Evolutionary conservation across 92 coral and sea anemone genomes (phyloP), one percentile per base, ranked within the genome.

Genomic region (Porites rus): DNA sequence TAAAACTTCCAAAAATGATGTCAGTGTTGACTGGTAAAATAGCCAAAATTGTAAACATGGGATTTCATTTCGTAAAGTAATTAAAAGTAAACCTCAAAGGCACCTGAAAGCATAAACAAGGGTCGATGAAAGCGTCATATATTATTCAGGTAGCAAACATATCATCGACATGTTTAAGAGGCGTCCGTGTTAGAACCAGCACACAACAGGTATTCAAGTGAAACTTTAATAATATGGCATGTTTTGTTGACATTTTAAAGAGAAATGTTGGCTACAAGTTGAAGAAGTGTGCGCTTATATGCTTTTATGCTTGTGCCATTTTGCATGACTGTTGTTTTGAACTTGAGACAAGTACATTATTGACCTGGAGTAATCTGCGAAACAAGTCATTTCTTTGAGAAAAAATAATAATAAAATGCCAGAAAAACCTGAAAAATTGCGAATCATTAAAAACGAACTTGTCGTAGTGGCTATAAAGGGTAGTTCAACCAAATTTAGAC

Each of bases 171-270:
- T 20, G 79, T 75, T 75, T 75, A 11, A 51, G 79, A 65, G 17
- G 69, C 58, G 68, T 76, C 53, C 61, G 14, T 58, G 67, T 65
- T 21, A 14, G 3, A 21, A 74, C 63, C 25, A 7, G 16, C 38
- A 76, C 14, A 76, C 68, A 76, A 59, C 80, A 76, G 69, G 80
- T 76, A 76, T 20, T 74, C 78, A 19, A 51, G 78, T 74, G 51
- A 74, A 74, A 74, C n/a, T 10, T 74, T 74, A 74, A 74, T 74
- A 56, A 74, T 11, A 21, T 8, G 4, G 28, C 28, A 17, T 8
- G 7, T 12, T 43, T 53, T 75, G 65, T 75, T 75, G 79, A 75
- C 66, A 58, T 11, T 38, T 24, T 19, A 16, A 59, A 28, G 68
- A 28, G 69, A 21, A 76, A 22, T 59, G 20, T 58, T 56, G 46